A percentile compares a stretch with the other conserved stretches of the same genome.
Conservation (phyloP, 2,113 vertebrate genomes). For the Myrmophylax atrothorax region DNA sequence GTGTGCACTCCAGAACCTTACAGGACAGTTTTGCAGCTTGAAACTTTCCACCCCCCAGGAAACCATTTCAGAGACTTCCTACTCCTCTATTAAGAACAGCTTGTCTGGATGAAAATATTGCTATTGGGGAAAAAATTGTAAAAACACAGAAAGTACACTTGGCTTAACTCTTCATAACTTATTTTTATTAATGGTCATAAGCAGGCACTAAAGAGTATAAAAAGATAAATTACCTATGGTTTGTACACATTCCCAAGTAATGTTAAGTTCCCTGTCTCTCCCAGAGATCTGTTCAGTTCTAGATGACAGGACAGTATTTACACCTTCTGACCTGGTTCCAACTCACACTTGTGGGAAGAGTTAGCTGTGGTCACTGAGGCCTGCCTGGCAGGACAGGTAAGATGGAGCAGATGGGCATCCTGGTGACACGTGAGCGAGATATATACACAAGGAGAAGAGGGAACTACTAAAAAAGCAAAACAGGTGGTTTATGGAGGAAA, state of each 20-base stretch:
- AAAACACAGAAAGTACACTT: not conserved
- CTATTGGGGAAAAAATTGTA: fast-evolving
- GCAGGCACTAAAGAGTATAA: not conserved
- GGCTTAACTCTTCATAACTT: not conserved
- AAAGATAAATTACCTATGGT: not conserved
- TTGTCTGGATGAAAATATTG: not conserved
- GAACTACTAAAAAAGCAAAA: not conserved
- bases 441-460: not conserved
- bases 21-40: not conserved
- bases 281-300: not conserved
- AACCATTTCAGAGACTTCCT: not conserved
- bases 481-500: not conserved
- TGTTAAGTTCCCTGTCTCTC: not conserved
- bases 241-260: not conserved
- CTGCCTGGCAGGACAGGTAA: not conserved
- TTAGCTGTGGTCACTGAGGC: not conserved
- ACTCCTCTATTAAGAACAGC: not conserved
- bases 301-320: not conserved
- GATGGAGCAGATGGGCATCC: not conserved
- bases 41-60: not conserved
- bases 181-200: not conserved
- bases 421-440: not conserved
- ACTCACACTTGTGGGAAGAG: not conserved
- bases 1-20: not conserved
- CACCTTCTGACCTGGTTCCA: not conserved